These are phyloP conservation scores for Nemurella pictetii DNA, from an alignment of 2,888 invertebrate genomes.

Conservation along the genomic window DNA sequence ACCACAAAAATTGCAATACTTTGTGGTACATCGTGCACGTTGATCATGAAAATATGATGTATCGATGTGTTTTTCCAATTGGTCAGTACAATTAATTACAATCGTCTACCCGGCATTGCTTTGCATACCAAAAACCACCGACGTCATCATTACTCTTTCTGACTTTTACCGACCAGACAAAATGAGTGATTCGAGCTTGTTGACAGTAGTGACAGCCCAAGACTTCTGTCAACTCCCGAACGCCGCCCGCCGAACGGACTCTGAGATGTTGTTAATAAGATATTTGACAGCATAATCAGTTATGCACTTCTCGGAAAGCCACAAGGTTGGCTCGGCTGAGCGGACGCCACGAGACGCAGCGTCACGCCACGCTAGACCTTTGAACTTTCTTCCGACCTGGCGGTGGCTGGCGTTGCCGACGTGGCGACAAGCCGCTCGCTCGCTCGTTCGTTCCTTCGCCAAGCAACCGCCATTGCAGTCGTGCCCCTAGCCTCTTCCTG, in stretches of 20 bases:
- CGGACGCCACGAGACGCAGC: background rate
- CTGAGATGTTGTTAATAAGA: constrained; percentile 5
- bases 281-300: constrained; percentile 18
- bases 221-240: constrained; percentile 21
- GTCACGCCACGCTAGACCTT: background rate
- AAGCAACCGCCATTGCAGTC: too few relatives aligned
- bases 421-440: background rate
- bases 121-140: background rate
- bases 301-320: background rate
- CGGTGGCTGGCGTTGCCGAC: background rate
- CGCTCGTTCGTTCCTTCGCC: too few relatives aligned
- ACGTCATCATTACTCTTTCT: background rate
- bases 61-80: background rate
- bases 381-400: background rate
- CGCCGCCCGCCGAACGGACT: background rate
- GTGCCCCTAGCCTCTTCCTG: too few relatives aligned
- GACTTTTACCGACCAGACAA: background rate
- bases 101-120: background rate
- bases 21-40: background rate
- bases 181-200: background rate
- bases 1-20: background rate
- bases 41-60: background rate
- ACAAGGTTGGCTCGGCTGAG: background rate
- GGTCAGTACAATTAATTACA: background rate
- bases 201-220: constrained; percentile 14